phyloP scores from a whole-genome alignment of 1,140 invertebrate genomes.

The Globodera ellingtonae region DNA sequence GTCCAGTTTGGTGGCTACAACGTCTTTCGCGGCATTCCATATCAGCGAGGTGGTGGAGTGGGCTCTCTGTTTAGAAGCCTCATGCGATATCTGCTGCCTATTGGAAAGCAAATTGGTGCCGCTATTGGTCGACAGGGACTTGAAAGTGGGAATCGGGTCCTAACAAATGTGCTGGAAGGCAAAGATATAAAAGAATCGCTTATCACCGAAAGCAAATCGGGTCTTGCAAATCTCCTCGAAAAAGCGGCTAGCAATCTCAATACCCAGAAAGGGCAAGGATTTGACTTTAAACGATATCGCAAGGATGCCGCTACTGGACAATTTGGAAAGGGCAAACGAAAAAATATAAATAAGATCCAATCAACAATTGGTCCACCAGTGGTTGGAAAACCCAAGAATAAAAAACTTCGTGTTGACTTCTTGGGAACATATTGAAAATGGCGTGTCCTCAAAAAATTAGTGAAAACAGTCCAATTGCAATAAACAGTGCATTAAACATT shows the following conservation, averaged over 20 bases:
- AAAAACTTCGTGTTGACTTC: slow-evolving; percentile 2
- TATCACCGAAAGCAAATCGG: neutral
- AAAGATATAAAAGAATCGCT: neutral
- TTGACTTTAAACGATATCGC: slow-evolving; percentile 15
- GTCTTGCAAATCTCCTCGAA: neutral
- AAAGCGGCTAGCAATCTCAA: neutral
- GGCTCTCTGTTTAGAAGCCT: slow-evolving; percentile 6
- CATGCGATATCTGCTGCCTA: neutral
- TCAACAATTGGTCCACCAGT: neutral
- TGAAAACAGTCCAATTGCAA: slow-evolving; percentile 20
- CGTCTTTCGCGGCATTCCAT: neutral
- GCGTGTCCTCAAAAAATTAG: slow-evolving; percentile 17
- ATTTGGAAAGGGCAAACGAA: neutral
- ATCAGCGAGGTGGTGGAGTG: neutral
- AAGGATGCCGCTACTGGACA: neutral
- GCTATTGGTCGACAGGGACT: neutral
- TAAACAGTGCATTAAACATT: slow-evolving; percentile 16
- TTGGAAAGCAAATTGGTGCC: slow-evolving; percentile 7
- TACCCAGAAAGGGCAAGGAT: neutral
- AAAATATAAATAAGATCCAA: slow-evolving; percentile 16
- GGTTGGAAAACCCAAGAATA: neutral
- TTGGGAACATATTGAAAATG: slow-evolving; percentile 26
- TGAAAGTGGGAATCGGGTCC: neutral
- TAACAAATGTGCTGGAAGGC: neutral
- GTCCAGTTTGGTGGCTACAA: neutral